Evolutionary conservation across 2,888 invertebrate species (phyloP), one percentile per base, ranked within the genome.

Genomic region (Lingula anatina): DNA sequence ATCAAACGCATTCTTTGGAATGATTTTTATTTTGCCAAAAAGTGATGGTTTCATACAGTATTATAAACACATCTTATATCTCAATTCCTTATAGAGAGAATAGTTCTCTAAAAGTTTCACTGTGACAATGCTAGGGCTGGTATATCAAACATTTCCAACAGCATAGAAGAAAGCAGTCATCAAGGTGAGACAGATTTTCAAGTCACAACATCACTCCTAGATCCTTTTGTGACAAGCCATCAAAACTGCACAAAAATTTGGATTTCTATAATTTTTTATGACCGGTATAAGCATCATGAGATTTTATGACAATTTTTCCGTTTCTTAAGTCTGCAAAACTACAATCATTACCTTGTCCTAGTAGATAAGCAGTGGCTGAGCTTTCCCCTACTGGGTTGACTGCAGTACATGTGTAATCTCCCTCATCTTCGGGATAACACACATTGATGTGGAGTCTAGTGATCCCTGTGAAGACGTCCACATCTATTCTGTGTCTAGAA

Each of bases 391-490:
- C 87, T 54, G 87, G 84, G 31, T 91, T 91, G 47, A 81, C 80
- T 15, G 89, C 89, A 5, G 84, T 86, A 64, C 90, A 89, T 3
- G 88, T 86, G 76, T 90, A 91, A 56, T 87, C 83, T 36, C 90
- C 91, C 46, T 86, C 85, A 51, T 86, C 86, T 1, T 89, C 90
- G 5, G 64, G 60, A 28, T 53, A 49, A 47, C 66, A 91, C 74
- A 90, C 88, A 76, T 89, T 89, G 71, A 99, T 96, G 66, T 90
- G 85, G 66, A 97, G 83, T 54, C 89, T 88, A 61, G 92, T 90
- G 60, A 87, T 86, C 47, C 96, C 96, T 60, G 89, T 90, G 75
- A 85, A 59, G 44, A 70, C 65, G 55, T 75, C 71, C 44, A 68
- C 63, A 5, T 62, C 66, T 5, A 73, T 66, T 50, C 59, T 65